Evolutionary conservation across 2,113 vertebrate genomes (phyloP).

Genomic region (Anser brachyrhynchus): DNA sequence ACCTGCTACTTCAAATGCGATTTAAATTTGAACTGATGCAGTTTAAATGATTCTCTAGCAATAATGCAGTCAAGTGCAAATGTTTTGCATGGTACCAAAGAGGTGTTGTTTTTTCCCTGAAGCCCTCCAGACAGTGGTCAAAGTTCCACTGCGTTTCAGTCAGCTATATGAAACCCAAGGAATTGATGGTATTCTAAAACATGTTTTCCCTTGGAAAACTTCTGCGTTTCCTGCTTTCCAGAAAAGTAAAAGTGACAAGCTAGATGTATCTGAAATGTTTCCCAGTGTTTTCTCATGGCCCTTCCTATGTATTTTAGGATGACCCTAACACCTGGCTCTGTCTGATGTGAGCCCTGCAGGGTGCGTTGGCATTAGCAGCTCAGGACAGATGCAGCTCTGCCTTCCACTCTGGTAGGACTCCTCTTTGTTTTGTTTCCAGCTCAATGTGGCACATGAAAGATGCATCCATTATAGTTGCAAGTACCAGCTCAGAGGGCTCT

Average conservation of each 20-base stretch:
- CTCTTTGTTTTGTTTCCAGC: not conserved
- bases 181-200: not conserved
- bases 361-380: not conserved
- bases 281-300: not conserved
- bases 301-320: not conserved
- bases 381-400: not conserved
- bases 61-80: not conserved
- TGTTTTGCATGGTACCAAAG: not conserved
- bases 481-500: not conserved
- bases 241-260: not conserved
- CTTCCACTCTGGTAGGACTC: not conserved
- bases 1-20: accelerated
- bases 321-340: not conserved
- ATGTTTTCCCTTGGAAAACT: not conserved
- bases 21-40: not conserved
- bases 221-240: not conserved
- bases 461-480: not conserved
- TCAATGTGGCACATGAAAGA: not conserved
- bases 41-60: not conserved
- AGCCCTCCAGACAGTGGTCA: not conserved
- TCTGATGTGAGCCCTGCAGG: not conserved
- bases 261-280: not conserved
- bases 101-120: not conserved
- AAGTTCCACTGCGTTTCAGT: not conserved
- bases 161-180: not conserved